Base-by-base conservation (phyloP, 2,797 vertebrate species). In the Mormyrus hasselquistii region DNA sequence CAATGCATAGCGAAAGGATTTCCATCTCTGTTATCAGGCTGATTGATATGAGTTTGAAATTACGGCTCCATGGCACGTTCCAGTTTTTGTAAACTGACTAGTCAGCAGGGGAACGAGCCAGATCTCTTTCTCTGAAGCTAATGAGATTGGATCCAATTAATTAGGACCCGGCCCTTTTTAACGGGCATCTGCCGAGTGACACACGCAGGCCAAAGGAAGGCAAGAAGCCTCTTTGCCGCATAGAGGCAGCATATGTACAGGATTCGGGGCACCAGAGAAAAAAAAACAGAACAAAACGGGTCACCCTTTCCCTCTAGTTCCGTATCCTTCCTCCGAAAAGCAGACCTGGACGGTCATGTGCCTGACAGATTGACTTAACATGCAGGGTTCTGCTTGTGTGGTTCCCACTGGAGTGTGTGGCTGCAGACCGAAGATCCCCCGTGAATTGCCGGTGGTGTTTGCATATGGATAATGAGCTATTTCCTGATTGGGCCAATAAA, bases 181-280 rank as follows among this genome's bases (percentile, higher is more conserved):
- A 38, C 16, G 25, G 4, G 55, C 25, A 50, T 65, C 84, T 76
- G 41, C 82, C n/a, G 82, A 69, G 14, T 47, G 34, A 38, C 41
- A 38, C 41, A 88, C 83, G 87, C 90, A 89, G 25, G 29, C 29
- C 49, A n/a, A 47, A 38, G 4, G 16, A 82, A 16, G 52, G 49
- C 62, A 94, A 93, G 93, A 93, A 92, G 90, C 91, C 91, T 90
- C 92, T 93, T 94, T 95, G 95, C 96, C 96, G 96, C 96, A 95
- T 93, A 95, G 96, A 96, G 96, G 96, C 96, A 96, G 96, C 96
- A 96, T 96, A 94, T 95, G 95, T 96, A 96, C 95, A 96, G 94
- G 93, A 94, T 96, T 92, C 73, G 87, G 73, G 59, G 25, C 73
- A 83, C 2, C 0, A 50, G 14, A 76, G 59, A 25, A 25, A 62